phyloP scores from a whole-genome alignment of 2,113 vertebrate genomes.

The Poecile atricapillus region DNA sequence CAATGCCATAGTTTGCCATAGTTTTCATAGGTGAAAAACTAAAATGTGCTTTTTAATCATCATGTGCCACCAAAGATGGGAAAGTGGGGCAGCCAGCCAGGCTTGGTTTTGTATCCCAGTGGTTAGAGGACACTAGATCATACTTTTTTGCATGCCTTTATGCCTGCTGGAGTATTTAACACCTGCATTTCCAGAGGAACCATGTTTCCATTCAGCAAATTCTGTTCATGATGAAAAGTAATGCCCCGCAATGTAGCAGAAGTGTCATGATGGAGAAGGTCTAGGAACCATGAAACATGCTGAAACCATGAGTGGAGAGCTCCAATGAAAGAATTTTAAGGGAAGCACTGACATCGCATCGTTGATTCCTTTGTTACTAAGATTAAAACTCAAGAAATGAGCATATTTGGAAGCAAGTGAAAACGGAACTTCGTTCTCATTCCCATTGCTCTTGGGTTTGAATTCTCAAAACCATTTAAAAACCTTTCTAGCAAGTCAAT shows the following conservation, averaged over 20 bases:
- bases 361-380: background rate
- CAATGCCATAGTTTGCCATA: background rate
- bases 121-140: background rate
- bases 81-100: background rate
- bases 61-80: background rate
- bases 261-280: background rate
- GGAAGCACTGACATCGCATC: background rate
- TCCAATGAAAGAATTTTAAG: background rate
- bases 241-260: rapidly evolving
- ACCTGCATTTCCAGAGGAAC: background rate
- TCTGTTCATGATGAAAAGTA: background rate
- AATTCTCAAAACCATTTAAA: background rate
- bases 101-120: background rate
- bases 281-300: background rate
- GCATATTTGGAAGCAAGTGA: rapidly evolving
- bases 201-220: background rate
- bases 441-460: background rate
- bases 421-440: background rate
- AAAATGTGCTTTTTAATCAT: background rate
- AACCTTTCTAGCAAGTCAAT: background rate
- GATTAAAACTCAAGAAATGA: background rate
- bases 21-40: background rate
- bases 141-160: background rate
- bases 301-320: background rate
- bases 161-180: background rate